phyloP scores from a whole-genome alignment of 2,888 invertebrate species.

The Pyrochroa serraticornis region DNA sequence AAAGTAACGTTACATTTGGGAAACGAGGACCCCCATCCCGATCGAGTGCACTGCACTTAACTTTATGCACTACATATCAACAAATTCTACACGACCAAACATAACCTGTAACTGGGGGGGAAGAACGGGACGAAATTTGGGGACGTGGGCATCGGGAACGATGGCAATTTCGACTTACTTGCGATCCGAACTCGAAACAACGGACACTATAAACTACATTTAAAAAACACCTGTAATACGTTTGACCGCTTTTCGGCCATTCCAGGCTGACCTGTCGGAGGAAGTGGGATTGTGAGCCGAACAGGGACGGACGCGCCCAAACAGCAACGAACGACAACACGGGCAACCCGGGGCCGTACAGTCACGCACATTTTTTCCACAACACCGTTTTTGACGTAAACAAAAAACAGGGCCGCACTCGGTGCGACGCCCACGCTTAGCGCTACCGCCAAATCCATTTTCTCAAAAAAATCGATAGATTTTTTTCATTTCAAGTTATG shows the following conservation, averaged over 20 bases:
- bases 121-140: not conserved
- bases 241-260: constrained; percentile 60
- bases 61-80: constrained; percentile 56
- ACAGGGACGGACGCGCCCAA: constrained; percentile 43
- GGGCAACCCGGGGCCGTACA: not conserved
- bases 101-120: constrained; percentile 38
- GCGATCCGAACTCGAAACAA: constrained; percentile 33
- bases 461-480: no score
- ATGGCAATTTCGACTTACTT: constrained; percentile 35
- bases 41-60: constrained; percentile 53
- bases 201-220: constrained; percentile 52
- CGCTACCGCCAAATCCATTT: no score
- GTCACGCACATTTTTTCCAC: not conserved
- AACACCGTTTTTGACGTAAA: not conserved
- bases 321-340: constrained; percentile 37
- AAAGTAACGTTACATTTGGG: constrained; percentile 55
- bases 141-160: constrained; percentile 1
- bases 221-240: constrained; percentile 58
- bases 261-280: constrained; percentile 59
- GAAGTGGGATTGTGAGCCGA: constrained; percentile 55
- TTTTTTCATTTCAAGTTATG: no score
- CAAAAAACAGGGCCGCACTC: no score
- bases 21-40: constrained; percentile 48
- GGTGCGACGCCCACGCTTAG: no score
- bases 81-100: constrained; percentile 45